phyloP scores from a whole-genome alignment of 2,113 vertebrate species.

The Azemiops feae region DNA sequence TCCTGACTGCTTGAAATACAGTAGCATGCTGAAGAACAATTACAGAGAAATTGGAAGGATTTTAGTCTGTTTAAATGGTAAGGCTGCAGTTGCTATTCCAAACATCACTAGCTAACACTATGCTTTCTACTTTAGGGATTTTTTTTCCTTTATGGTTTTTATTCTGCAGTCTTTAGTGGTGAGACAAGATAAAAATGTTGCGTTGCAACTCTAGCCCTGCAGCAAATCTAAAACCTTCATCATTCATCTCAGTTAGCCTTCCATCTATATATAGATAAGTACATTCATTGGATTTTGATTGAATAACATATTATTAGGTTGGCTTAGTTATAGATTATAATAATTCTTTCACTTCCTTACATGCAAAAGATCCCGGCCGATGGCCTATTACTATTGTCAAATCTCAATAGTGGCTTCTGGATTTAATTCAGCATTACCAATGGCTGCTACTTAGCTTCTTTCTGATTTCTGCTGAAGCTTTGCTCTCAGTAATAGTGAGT shows the following conservation, averaged over 20 bases:
- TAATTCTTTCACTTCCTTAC: background rate
- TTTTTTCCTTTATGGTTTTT: background rate
- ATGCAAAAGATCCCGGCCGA: background rate
- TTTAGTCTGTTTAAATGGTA: background rate
- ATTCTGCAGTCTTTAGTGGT: background rate
- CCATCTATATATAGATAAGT: background rate
- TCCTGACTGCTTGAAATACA: conserved; percentile 7
- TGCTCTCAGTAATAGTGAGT: background rate
- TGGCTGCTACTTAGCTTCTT: background rate
- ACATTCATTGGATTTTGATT: background rate
- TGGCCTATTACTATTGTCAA: background rate
- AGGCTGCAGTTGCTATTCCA: background rate
- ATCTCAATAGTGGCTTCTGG: background rate
- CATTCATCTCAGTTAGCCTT: background rate
- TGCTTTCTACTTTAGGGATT: background rate
- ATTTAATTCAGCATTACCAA: background rate
- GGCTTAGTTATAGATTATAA: background rate
- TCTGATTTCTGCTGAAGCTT: background rate
- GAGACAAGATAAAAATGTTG: conserved; percentile 3
- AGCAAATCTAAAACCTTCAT: background rate
- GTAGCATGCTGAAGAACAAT: conserved; percentile 10
- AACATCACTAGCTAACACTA: background rate
- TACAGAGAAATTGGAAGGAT: background rate
- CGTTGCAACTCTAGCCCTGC: background rate
- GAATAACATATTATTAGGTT: background rate